These are phyloP conservation scores for Herpetotheres cachinnans DNA, from an alignment of 2,113 vertebrate species.

Conservation along the genomic window DNA sequence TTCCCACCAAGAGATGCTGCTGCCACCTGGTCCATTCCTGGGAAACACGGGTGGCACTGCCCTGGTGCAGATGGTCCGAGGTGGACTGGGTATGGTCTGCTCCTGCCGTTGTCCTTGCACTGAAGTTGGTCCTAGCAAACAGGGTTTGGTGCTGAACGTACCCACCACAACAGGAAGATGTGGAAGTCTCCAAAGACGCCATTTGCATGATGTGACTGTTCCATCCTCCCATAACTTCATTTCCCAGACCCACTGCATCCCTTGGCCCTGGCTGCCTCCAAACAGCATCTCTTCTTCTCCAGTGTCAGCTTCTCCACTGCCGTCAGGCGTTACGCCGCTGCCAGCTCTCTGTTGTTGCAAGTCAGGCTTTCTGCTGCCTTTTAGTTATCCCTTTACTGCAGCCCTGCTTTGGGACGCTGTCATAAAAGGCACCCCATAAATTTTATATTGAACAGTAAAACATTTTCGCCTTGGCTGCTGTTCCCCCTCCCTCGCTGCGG, in stretches of 20 bases:
- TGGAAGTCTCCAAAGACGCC: background rate
- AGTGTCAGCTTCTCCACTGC: no score
- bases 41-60: background rate
- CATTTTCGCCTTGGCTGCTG: background rate
- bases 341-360: background rate
- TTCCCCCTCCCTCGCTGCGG: background rate
- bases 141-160: accelerated
- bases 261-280: background rate
- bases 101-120: background rate
- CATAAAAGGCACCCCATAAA: conserved; percentile 15
- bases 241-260: background rate
- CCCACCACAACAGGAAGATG: background rate
- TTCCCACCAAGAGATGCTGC: background rate
- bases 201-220: no score
- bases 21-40: background rate
- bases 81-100: background rate
- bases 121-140: background rate
- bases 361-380: background rate
- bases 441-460: background rate
- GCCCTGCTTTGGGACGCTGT: background rate
- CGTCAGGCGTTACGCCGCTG: accelerated
- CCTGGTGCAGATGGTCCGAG: background rate
- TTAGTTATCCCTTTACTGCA: background rate
- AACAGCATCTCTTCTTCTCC: background rate
- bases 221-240: background rate